These are phyloP conservation scores for Rhabditoides inermis DNA, from an alignment of 2,888 invertebrate species.

Conservation along the genomic window DNA sequence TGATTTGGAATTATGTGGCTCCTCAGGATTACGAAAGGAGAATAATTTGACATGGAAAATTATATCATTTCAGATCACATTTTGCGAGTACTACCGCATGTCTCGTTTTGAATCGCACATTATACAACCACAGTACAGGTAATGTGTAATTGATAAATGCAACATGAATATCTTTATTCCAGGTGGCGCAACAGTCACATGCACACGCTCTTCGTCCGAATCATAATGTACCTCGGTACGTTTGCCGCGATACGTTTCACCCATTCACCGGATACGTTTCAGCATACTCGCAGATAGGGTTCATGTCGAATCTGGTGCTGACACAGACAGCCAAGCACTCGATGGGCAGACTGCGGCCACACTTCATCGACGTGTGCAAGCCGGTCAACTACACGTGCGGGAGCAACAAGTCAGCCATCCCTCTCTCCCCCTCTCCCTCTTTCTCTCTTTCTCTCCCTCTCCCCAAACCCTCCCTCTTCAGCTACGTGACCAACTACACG, in stretches of 20 bases:
- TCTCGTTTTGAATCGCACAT: constrained; percentile 15
- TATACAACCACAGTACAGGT: constrained; percentile 17
- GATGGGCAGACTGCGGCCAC: constrained; percentile 81
- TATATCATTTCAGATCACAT: constrained; percentile 9
- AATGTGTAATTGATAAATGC: constrained; percentile 18
- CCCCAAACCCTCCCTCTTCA: neutral
- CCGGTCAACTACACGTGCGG: constrained; percentile 57
- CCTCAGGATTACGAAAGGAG: no score
- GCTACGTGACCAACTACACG: constrained; percentile 21
- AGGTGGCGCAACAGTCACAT: constrained; percentile 25
- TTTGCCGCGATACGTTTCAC: neutral
- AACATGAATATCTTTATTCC: constrained; percentile 17
- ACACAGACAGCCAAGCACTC: constrained; percentile 76
- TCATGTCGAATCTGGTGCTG: constrained; percentile 20
- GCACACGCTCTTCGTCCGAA: constrained; percentile 23
- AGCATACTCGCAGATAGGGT: constrained; percentile 36
- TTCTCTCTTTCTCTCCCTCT: neutral
- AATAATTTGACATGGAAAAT: neutral
- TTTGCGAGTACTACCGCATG: constrained; percentile 25
- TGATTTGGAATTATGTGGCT: neutral
- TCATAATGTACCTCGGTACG: constrained; percentile 25
- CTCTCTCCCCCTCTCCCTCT: neutral
- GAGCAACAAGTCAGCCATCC: constrained; percentile 1
- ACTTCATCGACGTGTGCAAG: constrained; percentile 78
- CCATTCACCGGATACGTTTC: constrained; percentile 5